A percentile compares a stretch with the other conserved stretches of the same genome.
phyloP scores from a whole-genome alignment of 2,113 vertebrate genomes.

The Pipra filicauda region DNA sequence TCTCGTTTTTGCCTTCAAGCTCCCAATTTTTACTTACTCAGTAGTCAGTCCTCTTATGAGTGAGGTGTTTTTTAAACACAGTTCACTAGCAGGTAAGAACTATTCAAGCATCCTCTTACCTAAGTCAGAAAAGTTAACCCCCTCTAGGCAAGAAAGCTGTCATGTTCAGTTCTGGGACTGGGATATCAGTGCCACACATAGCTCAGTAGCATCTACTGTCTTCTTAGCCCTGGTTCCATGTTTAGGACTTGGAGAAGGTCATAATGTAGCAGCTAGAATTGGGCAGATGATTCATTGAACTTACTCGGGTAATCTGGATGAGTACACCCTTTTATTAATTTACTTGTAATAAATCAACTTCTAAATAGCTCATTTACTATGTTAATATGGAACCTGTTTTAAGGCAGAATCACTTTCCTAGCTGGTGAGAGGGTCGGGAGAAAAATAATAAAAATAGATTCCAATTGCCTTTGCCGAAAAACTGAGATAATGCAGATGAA shows the following conservation, averaged over 20 bases:
- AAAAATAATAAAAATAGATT: not conserved
- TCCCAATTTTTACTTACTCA: not conserved
- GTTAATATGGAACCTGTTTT: not conserved
- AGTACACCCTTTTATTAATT: not conserved
- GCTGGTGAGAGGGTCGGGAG: not conserved
- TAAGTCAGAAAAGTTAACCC: not conserved
- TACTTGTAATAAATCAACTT: not conserved
- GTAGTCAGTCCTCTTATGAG: not conserved
- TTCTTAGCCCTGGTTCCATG: not conserved
- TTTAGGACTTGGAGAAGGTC: not conserved
- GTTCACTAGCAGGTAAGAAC: not conserved
- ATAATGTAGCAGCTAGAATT: not conserved
- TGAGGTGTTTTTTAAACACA: not conserved
- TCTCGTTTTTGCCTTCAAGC: slow-evolving; percentile 6
- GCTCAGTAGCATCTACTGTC: not conserved
- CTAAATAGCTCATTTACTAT: not conserved
- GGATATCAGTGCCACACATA: not conserved
- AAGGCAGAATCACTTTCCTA: not conserved
- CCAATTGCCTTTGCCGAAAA: not conserved
- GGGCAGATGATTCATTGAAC: not conserved
- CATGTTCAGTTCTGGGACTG: not conserved
- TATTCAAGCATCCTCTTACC: not conserved
- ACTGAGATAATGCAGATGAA: not conserved
- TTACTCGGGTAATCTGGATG: not conserved
- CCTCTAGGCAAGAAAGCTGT: not conserved